A percentile compares a stretch with the other conserved stretches of the same genome.
These are phyloP conservation scores for Megastigmus dorsalis DNA, from an alignment of 2,888 invertebrate genomes.

Conservation along the genomic window DNA sequence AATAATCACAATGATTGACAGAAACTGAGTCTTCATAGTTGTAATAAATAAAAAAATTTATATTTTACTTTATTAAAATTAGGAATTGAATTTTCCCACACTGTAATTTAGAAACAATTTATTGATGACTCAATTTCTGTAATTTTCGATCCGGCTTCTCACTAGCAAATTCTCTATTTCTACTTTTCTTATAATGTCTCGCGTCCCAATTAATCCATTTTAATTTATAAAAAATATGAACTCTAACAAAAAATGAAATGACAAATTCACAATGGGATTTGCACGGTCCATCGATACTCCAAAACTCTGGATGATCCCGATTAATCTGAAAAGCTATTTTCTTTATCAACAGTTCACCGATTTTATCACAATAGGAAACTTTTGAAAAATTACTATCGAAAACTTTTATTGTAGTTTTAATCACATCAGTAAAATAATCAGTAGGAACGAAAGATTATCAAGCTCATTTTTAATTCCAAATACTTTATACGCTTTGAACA, in stretches of 20 bases:
- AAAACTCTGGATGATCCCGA: not conserved
- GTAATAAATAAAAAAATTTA: no score
- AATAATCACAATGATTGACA: no score
- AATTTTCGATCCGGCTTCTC: conserved; percentile 19
- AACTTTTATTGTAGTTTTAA: not conserved
- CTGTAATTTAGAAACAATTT: no score
- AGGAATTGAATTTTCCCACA: no score
- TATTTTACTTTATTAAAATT: no score
- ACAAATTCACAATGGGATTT: not conserved
- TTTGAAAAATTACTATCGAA: not conserved
- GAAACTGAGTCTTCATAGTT: no score
- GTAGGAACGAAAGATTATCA: conserved; percentile 18
- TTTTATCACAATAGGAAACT: not conserved
- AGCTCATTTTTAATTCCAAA: not conserved
- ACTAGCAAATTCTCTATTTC: not conserved
- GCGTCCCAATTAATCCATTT: not conserved
- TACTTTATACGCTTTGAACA: no score
- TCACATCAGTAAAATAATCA: not conserved
- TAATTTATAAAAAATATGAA: conserved; percentile 13
- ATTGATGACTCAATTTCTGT: conserved; percentile 19
- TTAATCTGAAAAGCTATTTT: not conserved
- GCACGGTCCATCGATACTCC: not conserved
- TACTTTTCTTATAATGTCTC: not conserved
- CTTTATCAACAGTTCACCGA: no score
- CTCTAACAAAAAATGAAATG: not conserved